Evolutionary conservation across 2,888 invertebrate genomes (phyloP), one percentile per base, ranked within the genome.

Genomic region (Cataglyphis albicans): DNA sequence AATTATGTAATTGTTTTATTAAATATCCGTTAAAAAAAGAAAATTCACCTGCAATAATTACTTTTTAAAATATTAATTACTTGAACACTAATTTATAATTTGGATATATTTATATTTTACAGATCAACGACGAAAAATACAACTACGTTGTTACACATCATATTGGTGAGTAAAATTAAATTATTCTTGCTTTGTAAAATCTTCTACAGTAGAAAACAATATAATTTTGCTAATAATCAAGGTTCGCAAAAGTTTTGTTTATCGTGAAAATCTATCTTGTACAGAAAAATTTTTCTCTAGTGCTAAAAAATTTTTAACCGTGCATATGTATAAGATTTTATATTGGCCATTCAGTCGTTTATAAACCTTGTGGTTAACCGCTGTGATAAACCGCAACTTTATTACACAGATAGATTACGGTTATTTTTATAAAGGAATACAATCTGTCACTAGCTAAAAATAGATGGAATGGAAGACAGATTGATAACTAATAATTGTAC

Each of bases 21-120:
- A 44, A 52, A n/a, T 52, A 6, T 52, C 48, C n/a, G n/a, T 52
- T 52, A 1, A 52, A 52, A 52, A 18, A n/a, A n/a, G n/a, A 52
- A 52, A n/a, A 52, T 52, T 52, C 1, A 52, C n/a, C n/a, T 52
- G 48, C 48, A 52, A 52, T 52, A n/a, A 52, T 52, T 52, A 52
- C n/a, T 52, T 48, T n/a, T 5, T 52, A 52, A 52, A 52, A 52
- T 52, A 52, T 52, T 18, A 52, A n/a, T n/a, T 52, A 52, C n/a
- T 52, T 52, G 48, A n/a, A 52, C 48, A 52, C n/a, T 52, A 52
- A n/a, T 52, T 52, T 52, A 52, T 52, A n/a, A 52, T 52, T 52
- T 52, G n/a, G 48, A 52, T 52, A 52, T 52, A 52, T 52, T 52
- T 52, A 52, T 52, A 52, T 52, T 52, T 52, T 52, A 52, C 48